phyloP scores from a whole-genome alignment of 2,113 vertebrate species.

The Gopherus evgoodei region DNA sequence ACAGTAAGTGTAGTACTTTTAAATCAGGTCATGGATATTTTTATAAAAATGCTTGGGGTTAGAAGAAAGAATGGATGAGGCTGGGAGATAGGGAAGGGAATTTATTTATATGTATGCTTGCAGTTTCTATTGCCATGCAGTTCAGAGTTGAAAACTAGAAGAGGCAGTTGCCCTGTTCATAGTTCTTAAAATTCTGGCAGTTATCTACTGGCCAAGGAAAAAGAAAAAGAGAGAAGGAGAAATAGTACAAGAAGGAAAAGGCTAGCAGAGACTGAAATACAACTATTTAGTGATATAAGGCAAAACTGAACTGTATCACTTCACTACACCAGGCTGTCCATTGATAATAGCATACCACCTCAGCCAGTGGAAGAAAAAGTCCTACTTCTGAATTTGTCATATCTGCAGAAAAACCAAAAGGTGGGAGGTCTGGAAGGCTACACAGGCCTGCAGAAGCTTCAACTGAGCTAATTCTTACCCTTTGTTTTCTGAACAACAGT shows the following conservation, averaged over 20 bases:
- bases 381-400: not conserved
- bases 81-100: not conserved
- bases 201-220: not conserved
- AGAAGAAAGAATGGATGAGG: not conserved
- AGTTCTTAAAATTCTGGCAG: not conserved
- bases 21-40: not conserved
- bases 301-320: not conserved
- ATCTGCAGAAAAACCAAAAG: not conserved
- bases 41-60: not conserved
- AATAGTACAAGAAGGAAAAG: not conserved
- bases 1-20: not conserved
- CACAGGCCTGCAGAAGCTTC: not conserved
- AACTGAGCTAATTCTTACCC: not conserved
- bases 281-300: not conserved
- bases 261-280: not conserved
- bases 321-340: not conserved
- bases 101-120: not conserved
- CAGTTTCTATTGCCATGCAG: not conserved
- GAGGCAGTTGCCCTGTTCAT: not conserved
- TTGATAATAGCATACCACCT: not conserved
- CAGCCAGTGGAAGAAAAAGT: fast-evolving
- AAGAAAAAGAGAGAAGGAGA: not conserved
- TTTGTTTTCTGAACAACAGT: not conserved
- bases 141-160: not conserved
- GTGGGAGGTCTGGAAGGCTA: not conserved